A percentile compares a stretch with the other conserved stretches of the same genome.
Evolutionary conservation across 2,113 vertebrate genomes (phyloP).

Genomic region (Peucedramus taeniatus): DNA sequence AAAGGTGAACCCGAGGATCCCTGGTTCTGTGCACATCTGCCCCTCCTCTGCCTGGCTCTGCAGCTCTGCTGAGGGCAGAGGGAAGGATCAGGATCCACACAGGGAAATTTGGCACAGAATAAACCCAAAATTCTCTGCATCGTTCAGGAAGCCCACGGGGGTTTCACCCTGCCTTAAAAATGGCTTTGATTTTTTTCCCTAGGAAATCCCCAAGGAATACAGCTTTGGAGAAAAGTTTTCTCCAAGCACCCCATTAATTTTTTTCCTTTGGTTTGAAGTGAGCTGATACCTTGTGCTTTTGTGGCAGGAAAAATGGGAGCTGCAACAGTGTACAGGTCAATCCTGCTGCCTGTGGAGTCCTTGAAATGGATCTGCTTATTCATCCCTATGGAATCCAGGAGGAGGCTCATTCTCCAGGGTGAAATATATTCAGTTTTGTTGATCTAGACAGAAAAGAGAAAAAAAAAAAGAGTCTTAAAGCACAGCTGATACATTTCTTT

Average conservation of each 20-base stretch:
- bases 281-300: constrained; percentile 4
- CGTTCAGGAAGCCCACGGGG: background rate
- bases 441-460: background rate
- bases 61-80: background rate
- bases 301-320: background rate
- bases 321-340: background rate
- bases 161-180: constrained; percentile 12
- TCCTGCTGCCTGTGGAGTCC: background rate
- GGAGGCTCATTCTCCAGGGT: background rate
- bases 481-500: background rate
- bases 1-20: background rate
- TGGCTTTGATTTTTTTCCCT: background rate
- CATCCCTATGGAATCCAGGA: background rate
- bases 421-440: background rate
- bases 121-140: background rate
- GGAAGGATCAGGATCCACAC: background rate
- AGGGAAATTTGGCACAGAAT: constrained; percentile 32
- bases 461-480: background rate
- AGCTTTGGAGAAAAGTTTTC: background rate
- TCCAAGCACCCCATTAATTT: constrained; percentile 1
- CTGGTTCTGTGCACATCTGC: background rate
- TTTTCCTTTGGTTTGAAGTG: background rate
- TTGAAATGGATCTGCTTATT: constrained; percentile 21
- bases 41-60: background rate
- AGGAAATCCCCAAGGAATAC: background rate